These are phyloP conservation scores for Seriola dumerili DNA, from an alignment of 2,113 vertebrate species.

Conservation along the genomic window DNA sequence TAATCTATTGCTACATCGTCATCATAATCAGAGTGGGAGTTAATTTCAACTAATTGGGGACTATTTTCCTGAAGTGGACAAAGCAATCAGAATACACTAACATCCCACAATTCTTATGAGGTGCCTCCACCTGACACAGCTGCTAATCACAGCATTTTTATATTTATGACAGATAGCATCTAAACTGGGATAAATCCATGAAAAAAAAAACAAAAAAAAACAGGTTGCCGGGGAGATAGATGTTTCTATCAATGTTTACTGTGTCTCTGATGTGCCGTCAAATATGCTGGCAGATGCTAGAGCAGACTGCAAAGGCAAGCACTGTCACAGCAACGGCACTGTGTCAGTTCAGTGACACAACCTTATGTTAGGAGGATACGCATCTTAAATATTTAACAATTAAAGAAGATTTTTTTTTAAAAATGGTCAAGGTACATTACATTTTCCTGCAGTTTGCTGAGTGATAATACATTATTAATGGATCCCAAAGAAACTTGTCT, in stretches of 20 bases:
- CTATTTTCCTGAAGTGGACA: conserved; percentile 31
- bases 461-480: conserved; percentile 60
- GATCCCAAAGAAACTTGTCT: conserved; percentile 24
- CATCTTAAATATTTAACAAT: conserved; percentile 68
- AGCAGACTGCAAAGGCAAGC: conserved; percentile 55
- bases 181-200: conserved; percentile 51
- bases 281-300: conserved; percentile 55
- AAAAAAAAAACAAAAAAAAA: conserved; percentile 61
- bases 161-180: conserved; percentile 50
- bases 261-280: conserved; percentile 69
- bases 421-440: conserved; percentile 50
- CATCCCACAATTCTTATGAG: background rate
- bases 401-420: conserved; percentile 33
- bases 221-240: conserved; percentile 57
- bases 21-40: conserved; percentile 61
- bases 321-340: conserved; percentile 20
- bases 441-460: conserved; percentile 42
- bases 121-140: conserved; percentile 23
- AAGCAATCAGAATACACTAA: conserved; percentile 34
- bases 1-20: conserved; percentile 35
- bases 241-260: conserved; percentile 69
- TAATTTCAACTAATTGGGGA: conserved; percentile 30
- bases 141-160: conserved; percentile 37
- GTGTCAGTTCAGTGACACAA: conserved; percentile 49
- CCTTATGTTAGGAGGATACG: conserved; percentile 50